Evolutionary conservation across 92 coral and sea anemone species (phyloP).

Genomic region (Palythoa grandis): DNA sequence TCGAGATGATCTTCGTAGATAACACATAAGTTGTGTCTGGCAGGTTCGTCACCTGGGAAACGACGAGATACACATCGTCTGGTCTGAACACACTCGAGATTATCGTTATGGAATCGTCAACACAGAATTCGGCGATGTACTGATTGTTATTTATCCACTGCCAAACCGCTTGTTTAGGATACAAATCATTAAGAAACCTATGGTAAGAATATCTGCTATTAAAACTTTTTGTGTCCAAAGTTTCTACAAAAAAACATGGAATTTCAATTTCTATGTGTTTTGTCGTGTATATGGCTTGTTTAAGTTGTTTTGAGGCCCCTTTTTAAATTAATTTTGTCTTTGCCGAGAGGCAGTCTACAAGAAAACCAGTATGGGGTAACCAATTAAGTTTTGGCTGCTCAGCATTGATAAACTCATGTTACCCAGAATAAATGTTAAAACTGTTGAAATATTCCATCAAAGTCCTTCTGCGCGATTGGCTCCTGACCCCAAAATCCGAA

Average conservation of each 20-base stretch:
- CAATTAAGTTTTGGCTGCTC: neutral
- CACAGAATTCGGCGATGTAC: constrained; percentile 96
- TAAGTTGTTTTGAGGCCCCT: too few relatives aligned
- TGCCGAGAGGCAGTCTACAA: too few relatives aligned
- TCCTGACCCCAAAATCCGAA: too few relatives aligned
- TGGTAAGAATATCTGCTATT: constrained; percentile 46
- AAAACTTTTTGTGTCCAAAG: too few relatives aligned
- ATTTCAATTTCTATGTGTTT: too few relatives aligned
- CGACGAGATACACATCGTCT: constrained; percentile 96
- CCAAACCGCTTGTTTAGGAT: constrained; percentile 92
- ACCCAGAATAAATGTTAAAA: too few relatives aligned
- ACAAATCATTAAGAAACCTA: constrained; percentile 94
- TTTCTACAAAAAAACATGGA: too few relatives aligned
- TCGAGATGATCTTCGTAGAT: neutral
- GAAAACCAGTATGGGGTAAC: neutral
- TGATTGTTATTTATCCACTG: constrained; percentile 89
- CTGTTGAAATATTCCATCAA: too few relatives aligned
- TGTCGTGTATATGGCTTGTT: too few relatives aligned
- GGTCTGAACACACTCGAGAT: constrained; percentile 97
- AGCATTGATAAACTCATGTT: too few relatives aligned
- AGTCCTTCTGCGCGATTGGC: too few relatives aligned
- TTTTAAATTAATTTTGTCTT: too few relatives aligned
- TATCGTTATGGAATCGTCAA: constrained; percentile 97
- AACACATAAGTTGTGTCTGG: neutral
- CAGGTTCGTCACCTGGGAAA: constrained; percentile 99